Conservation (phyloP, 2,113 vertebrate genomes). For the Craseonycteris thonglongyai region DNA sequence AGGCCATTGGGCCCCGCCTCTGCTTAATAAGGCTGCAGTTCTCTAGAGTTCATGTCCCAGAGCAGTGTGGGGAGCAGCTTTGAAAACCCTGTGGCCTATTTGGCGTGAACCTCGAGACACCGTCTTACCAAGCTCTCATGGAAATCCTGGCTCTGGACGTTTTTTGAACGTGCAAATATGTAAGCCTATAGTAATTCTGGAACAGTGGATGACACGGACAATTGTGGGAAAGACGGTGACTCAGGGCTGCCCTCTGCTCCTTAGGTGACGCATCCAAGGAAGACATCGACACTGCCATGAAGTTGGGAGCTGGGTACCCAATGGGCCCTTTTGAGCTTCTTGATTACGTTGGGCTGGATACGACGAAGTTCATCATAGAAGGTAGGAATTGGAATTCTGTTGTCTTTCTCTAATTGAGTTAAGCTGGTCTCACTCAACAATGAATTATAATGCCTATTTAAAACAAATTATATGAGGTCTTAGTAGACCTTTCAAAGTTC, state of each 20-base stretch:
- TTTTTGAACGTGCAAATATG: not conserved
- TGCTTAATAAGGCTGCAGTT: not conserved
- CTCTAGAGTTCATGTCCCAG: not conserved
- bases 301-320: slow-evolving; percentile 93
- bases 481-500: not conserved
- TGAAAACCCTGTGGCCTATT: not conserved
- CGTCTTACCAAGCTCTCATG: not conserved
- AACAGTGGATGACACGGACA: accelerated
- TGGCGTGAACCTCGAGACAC: not conserved
- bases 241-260: slow-evolving; percentile 2
- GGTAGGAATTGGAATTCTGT: slow-evolving; percentile 77
- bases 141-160: not conserved
- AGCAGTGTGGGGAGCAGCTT: not conserved
- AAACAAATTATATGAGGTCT: not conserved
- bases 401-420: not conserved
- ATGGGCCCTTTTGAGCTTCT: slow-evolving; percentile 97
- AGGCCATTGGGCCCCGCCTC: not conserved
- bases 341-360: slow-evolving; percentile 97
- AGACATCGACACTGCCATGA: slow-evolving; percentile 96
- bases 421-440: not conserved
- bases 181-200: not conserved
- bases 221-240: not conserved
- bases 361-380: slow-evolving; percentile 92
- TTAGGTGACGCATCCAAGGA: slow-evolving; percentile 96
- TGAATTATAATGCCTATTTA: not conserved